Base-by-base conservation (phyloP, 2,888 invertebrate species). In the Salpingus planirostris region DNA sequence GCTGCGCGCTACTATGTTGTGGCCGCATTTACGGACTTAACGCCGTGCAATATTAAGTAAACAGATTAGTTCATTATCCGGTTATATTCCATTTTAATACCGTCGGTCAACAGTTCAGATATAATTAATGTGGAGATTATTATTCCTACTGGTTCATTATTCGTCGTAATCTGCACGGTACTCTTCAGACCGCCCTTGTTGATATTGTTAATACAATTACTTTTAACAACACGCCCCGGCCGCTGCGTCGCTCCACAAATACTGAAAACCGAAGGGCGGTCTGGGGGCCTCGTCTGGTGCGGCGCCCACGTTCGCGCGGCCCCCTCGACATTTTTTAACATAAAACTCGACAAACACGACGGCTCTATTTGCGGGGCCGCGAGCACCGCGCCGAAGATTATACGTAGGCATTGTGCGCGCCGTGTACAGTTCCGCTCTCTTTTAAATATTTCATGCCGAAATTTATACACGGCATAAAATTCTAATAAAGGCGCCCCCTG, bases 21-120 rank as follows among this genome's bases (percentile, higher is more conserved):
- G 49, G 43, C 38, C 47, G 38, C 44, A 46, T 47, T 45, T 40
- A 38, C 31, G 33, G 42, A 46, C 47, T 46, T 47, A 49, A 45
- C 49, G 45, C 52, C 46, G 44, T 49, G 49, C 52, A 53, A 54
- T 57, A 55, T 54, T 52, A 56, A 56, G 57, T 56, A 57, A 57
- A 57, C 56, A 57, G 57, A 57, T 57, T 59, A 59, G 55, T 55
- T 52, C 50, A 57, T 57, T 52, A 57, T 56, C 56, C 54, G 49
- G 49, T 55, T 55, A 54, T 52, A 49, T 49, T 52, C 51, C 42
- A 48, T 52, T 52, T 51, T 57, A 59, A 57, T 57, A 54, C 55
- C 54, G 55, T 54, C 51, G 59, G 59, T 59, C 59, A 59, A 57
- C 55, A 59, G 47, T 55, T 55, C 51, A 52, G 48, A 54, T 53